Evolutionary conservation across 1,140 invertebrate species (phyloP), one percentile per base, ranked within the genome.

Genomic region (Danaus plexippus): DNA sequence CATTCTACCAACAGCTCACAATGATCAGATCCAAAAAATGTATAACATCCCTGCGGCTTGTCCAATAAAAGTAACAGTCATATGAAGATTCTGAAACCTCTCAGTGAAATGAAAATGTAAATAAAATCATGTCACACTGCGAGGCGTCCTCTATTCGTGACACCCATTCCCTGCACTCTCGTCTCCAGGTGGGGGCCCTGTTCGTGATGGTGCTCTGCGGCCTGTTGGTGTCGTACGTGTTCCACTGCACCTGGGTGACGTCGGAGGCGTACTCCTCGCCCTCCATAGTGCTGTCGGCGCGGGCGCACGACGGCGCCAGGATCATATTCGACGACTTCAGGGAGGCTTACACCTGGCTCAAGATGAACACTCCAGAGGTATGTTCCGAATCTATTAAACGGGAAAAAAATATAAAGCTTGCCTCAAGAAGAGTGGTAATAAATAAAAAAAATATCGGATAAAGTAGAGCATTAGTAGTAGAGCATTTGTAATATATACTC

Each of bases 191-290:
- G 67, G 95, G 97, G 7, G 92, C 92, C 41, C 87, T 93, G 46
- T 98, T 98, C 87, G 92, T 98, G 13, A 88, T 89, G 11, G 89
- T 98, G 57, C 92, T 98, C 81, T 94, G 93, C 40, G 88, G 94
- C 32, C 91, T 99, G 75, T 90, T 99, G 40, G 90, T 97, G 15
- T 95, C 95, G 11, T 99, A 99, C 83, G 97, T 96, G 47, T 91
- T 97, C 75, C 98, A 99, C 82, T 99, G 97, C 86, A 98, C 96
- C n/a, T 99, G 97, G 97, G 97, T 99, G 1, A 99, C 97, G n/a
- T 97, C 96, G 7, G 97, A 98, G 88, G 97, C 97, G 3, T 99
- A 99, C 89, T 98, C 96, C 64, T 97, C 96, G 63, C 98, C 98
- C 1, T 97, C 96, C 67, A 99, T 99, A 79, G 97, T 99, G 22